A percentile compares a stretch with the other conserved stretches of the same genome.
phyloP scores from a whole-genome alignment of 2,797 vertebrate genomes.

The Silurus lanzhouensis region DNA sequence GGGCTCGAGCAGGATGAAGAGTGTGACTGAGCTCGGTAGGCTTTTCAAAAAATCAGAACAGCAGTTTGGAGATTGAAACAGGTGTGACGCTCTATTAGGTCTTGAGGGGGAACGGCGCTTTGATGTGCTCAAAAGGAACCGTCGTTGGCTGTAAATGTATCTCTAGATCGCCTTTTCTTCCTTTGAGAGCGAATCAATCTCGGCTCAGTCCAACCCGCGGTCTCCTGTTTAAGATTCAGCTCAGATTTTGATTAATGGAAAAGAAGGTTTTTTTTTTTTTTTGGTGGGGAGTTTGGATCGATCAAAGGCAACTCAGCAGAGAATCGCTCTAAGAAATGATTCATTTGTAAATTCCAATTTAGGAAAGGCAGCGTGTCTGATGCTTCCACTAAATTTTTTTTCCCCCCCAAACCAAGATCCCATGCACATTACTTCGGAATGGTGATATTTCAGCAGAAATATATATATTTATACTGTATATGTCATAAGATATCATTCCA shows the following conservation, averaged over 20 bases:
- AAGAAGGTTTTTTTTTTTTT: conserved; percentile 22
- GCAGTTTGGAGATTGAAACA: conserved; percentile 75
- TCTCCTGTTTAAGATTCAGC: conserved; percentile 46
- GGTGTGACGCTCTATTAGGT: conserved; percentile 74
- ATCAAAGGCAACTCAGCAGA: conserved; percentile 29
- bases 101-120: conserved; percentile 72
- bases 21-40: conserved; percentile 66
- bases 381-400: no score
- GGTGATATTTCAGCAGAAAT: background rate
- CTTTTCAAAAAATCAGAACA: conserved; percentile 74
- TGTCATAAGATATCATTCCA: background rate
- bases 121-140: conserved; percentile 73
- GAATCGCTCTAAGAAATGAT: conserved; percentile 13
- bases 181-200: conserved; percentile 61
- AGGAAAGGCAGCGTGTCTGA: background rate
- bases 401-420: background rate
- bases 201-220: conserved; percentile 46
- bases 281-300: conserved; percentile 13
- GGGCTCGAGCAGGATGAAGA: conserved; percentile 69
- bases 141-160: conserved; percentile 70
- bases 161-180: conserved; percentile 40
- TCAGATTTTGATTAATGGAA: conserved; percentile 54
- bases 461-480: background rate
- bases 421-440: background rate
- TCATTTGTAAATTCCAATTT: conserved; percentile 17